phyloP scores from a whole-genome alignment of 37 sponge, comb jelly and placozoan genomes.

The Cliona cf. orientalis region DNA sequence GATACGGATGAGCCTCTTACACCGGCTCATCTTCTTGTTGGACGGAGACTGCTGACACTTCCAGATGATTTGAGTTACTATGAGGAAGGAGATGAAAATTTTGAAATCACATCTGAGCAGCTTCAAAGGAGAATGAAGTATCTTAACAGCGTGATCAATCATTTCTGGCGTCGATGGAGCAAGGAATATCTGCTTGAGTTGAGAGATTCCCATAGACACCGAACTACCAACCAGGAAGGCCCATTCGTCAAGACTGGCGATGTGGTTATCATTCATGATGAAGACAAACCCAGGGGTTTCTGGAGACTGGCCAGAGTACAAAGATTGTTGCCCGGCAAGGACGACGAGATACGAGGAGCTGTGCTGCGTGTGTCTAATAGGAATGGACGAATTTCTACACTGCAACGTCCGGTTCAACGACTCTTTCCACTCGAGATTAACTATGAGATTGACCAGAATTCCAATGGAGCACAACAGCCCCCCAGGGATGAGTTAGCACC shows the following conservation, averaged over 20 bases:
- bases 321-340: background rate
- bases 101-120: conserved; percentile 15
- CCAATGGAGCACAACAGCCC: background rate
- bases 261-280: conserved; percentile 31
- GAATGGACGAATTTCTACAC: background rate
- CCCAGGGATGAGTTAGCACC: background rate
- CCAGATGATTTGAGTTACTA: conserved; percentile 36
- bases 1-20: conserved; percentile 47
- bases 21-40: conserved; percentile 50
- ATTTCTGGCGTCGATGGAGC: conserved; percentile 28
- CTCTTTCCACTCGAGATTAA: conserved; percentile 7
- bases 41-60: conserved; percentile 47
- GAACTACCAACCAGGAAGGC: no score
- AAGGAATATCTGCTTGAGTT: conserved; percentile 54
- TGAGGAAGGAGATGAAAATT: conserved; percentile 43
- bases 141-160: conserved; percentile 36
- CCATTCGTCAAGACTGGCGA: conserved; percentile 11
- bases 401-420: conserved; percentile 1
- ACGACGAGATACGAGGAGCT: conserved; percentile 12
- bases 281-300: conserved; percentile 35
- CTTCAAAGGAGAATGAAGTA: conserved; percentile 46
- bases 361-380: conserved; percentile 4
- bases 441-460: background rate
- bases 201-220: conserved; percentile 23
- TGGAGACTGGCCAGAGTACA: conserved; percentile 35